Evolutionary conservation across 2,797 vertebrate species (phyloP).

Genomic region (Netta rufina): DNA sequence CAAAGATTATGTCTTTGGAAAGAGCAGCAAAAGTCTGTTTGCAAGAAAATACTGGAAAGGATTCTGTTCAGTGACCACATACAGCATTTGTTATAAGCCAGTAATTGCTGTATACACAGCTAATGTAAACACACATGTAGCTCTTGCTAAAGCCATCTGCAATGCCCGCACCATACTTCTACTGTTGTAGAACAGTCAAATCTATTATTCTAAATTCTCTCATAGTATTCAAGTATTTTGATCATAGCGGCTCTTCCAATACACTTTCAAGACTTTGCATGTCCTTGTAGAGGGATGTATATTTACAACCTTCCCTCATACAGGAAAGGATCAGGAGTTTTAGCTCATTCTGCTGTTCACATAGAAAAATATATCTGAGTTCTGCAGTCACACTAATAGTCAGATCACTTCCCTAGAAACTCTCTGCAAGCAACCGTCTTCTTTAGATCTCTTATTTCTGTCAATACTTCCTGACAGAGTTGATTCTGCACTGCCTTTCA

Average conservation of each 20-base stretch:
- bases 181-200: neutral
- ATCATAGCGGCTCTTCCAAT: neutral
- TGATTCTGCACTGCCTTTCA: neutral
- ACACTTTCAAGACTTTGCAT: neutral
- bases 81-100: neutral
- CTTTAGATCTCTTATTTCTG: neutral
- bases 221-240: conserved; percentile 25
- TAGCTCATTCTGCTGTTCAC: neutral
- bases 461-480: neutral
- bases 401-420: neutral
- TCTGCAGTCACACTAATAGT: neutral
- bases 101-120: conserved; percentile 1
- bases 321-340: neutral
- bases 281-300: neutral
- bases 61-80: neutral
- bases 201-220: neutral
- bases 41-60: conserved; percentile 1
- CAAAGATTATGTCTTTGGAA: conserved; percentile 20
- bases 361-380: neutral
- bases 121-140: conserved; percentile 14
- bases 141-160: neutral
- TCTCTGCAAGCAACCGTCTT: neutral
- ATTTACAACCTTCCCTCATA: neutral
- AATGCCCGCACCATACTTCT: neutral
- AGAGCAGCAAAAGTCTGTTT: conserved; percentile 11